phyloP scores from a whole-genome alignment of 2,888 invertebrate genomes.

The Phyto melanocephala region DNA sequence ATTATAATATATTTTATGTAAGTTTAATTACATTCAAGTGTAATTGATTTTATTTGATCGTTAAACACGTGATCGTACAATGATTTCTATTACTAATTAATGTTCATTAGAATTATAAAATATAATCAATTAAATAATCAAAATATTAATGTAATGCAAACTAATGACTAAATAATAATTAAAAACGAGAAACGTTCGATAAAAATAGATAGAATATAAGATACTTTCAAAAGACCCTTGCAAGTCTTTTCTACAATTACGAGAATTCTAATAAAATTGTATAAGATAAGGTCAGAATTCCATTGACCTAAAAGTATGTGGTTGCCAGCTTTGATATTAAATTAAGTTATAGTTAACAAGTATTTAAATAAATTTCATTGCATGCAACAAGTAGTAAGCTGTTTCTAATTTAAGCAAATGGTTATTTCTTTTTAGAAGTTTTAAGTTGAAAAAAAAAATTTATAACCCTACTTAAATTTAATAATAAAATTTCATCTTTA shows the following conservation, averaged over 20 bases:
- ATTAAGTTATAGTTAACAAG: no score
- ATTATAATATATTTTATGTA: neutral
- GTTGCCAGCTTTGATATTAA: no score
- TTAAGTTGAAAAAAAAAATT: no score
- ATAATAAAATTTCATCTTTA: slow-evolving; percentile 13
- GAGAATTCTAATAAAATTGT: neutral
- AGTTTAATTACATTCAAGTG: neutral
- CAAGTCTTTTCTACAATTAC: neutral
- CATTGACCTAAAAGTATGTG: neutral
- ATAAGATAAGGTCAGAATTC: neutral
- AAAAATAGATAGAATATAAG: no score
- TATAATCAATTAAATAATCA: neutral
- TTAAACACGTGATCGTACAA: neutral
- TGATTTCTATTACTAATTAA: slow-evolving; percentile 14
- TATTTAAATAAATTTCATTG: no score
- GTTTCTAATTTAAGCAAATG: no score
- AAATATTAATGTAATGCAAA: neutral
- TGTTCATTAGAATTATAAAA: neutral
- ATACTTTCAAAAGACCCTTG: no score
- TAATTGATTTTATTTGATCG: neutral
- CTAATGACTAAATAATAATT: slow-evolving; percentile 31
- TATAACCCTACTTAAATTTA: neutral
- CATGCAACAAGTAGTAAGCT: no score
- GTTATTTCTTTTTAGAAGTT: no score
- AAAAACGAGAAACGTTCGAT: no score